phyloP scores from a whole-genome alignment of 1,140 invertebrate species.

The Nasonia longicornis region DNA sequence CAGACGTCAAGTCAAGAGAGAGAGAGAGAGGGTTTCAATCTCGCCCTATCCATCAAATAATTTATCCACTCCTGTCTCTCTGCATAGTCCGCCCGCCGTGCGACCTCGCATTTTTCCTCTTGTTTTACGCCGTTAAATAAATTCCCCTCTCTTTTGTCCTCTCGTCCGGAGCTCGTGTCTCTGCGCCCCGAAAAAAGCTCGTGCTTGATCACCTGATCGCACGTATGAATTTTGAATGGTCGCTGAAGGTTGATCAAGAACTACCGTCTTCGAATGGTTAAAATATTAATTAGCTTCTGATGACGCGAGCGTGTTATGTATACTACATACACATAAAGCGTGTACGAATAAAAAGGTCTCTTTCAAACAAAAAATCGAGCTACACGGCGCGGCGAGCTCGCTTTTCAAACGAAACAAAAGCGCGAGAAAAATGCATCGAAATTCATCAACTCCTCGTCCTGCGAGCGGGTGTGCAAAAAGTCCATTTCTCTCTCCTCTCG shows the following conservation, averaged over 20 bases:
- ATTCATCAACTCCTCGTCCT: neutral
- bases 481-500: neutral
- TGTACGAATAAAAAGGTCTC: neutral
- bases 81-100: neutral
- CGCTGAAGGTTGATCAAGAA: neutral
- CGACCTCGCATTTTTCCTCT: neutral
- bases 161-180: neutral
- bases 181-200: neutral
- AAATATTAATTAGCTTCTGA: too few species aligned
- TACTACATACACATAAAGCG: too few species aligned
- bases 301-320: too few species aligned
- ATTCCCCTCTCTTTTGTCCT: constrained; percentile 18
- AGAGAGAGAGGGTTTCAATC: neutral
- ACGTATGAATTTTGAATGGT: neutral
- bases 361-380: neutral
- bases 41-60: constrained; percentile 37
- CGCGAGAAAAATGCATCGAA: constrained; percentile 8
- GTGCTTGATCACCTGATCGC: constrained; percentile 26
- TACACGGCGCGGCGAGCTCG: neutral
- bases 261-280: neutral
- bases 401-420: neutral
- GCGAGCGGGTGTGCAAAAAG: neutral
- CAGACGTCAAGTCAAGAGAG: constrained; percentile 23
- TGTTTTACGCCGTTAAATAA: constrained; percentile 33
- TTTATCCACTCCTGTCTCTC: constrained; percentile 10